phyloP scores from a whole-genome alignment of 1,140 invertebrate genomes.

The Ips nitidus region DNA sequence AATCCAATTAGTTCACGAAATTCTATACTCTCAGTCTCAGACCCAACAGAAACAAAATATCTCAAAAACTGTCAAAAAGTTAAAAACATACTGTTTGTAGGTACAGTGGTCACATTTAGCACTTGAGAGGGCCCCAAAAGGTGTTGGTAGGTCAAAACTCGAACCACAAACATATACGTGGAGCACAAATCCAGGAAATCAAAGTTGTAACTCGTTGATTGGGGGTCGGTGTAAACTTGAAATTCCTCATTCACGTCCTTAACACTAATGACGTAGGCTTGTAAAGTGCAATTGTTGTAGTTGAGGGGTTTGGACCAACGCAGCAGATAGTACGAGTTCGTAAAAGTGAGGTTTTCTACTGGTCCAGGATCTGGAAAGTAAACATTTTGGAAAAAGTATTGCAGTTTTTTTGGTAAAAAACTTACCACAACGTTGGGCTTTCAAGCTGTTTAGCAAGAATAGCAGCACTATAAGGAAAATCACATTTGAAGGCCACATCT shows the following conservation, averaged over 20 bases:
- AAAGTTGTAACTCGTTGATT: not conserved
- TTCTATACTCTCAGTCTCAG: too few relatives aligned
- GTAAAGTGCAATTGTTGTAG: not conserved
- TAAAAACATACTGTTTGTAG: not conserved
- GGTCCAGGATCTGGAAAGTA: not conserved
- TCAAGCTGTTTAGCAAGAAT: too few relatives aligned
- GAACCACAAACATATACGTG: constrained; percentile 12
- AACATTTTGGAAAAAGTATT: too few relatives aligned
- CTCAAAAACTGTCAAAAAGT: not conserved
- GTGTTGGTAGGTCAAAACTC: constrained; percentile 1
- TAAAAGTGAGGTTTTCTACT: not conserved
- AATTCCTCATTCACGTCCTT: too few relatives aligned
- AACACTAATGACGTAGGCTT: not conserved
- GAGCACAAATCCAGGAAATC: constrained; percentile 18
- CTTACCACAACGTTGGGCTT: too few relatives aligned
- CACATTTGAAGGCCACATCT: too few relatives aligned
- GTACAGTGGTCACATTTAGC: not conserved
- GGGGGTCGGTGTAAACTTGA: too few relatives aligned
- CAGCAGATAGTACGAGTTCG: not conserved
- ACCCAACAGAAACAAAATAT: too few relatives aligned
- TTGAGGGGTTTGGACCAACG: not conserved
- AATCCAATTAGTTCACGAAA: too few relatives aligned
- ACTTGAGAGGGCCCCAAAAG: constrained; percentile 8
- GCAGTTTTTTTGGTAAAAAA: too few relatives aligned
- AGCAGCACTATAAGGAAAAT: too few relatives aligned